Base-by-base conservation (phyloP, 1,140 invertebrate species). In the Eubasilissa regina region DNA sequence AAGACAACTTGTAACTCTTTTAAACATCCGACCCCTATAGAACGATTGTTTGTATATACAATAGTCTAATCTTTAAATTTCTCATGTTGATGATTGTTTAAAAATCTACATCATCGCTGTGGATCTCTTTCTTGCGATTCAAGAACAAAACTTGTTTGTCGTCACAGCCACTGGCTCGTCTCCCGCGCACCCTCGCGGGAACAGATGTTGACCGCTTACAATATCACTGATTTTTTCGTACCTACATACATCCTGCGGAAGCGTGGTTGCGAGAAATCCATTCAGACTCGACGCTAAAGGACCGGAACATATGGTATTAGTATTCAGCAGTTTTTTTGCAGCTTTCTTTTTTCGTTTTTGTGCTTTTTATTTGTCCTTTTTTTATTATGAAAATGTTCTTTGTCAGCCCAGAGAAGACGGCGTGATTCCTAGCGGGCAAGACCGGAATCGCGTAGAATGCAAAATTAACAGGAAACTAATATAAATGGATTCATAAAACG, bases 241-340 rank as follows among this genome's bases (percentile, higher is more conserved):
- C 78, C 75, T 81, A 66, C 68, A 66, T 72, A 75, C 81, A 82
- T 82, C 81, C 81, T 82, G 81, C 81, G 81, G 81, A 82, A 82
- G 81, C 72, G 78, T 55, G 19, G 75, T 82, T 79, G 74, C 78
- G 73, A 17, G 77, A 77, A 70, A 75, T 79, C 73, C 80, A 79
- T 81, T 81, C 80, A 81, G 47, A 12, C 55, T 60, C 62, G 51
- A 4, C 66, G 60, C n/a, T 47, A 78, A 74, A 58, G 76, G 53
- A 73, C 55, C 43, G 70, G 74, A 79, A 72, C 80, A 82, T 76
- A 82, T 82, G 81, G 81, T 78, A 79, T 80, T 82, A 72, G 74
- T 79, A 77, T 80, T 77, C 43, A 10, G 25, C 12, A 10, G 19
- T 74, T 81, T 74, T 75, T 72, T 64, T 13, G 1, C 11, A 1